A percentile compares a stretch with the other conserved stretches of the same genome.
These are phyloP conservation scores for Cyrtorhinus lividipennis DNA, from an alignment of 1,140 invertebrate genomes.

Conservation along the genomic window DNA sequence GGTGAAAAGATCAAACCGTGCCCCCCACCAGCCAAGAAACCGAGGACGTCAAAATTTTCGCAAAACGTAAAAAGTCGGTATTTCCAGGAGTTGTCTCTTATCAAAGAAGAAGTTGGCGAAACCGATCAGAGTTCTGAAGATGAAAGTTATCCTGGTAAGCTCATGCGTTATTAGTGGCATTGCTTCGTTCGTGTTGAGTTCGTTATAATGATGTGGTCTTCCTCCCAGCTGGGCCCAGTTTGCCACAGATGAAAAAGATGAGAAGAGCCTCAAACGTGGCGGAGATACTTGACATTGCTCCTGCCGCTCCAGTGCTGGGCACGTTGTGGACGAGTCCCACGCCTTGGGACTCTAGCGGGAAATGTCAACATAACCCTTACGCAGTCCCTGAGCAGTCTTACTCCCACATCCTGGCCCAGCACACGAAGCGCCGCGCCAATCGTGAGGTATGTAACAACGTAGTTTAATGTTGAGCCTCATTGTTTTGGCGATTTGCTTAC, in stretches of 20 bases:
- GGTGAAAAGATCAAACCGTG: slow-evolving; percentile 34
- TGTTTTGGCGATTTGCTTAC: too few relatives aligned
- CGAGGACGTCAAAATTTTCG: slow-evolving; percentile 26
- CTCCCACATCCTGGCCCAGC: slow-evolving; percentile 42
- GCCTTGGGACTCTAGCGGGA: slow-evolving; percentile 15
- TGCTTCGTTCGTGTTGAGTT: too few relatives aligned
- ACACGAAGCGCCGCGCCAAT: slow-evolving; percentile 43
- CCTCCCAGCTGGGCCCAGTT: neutral
- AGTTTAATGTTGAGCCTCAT: too few relatives aligned
- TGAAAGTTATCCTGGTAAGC: slow-evolving; percentile 45
- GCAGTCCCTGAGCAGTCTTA: slow-evolving; percentile 13
- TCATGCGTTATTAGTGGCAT: too few relatives aligned
- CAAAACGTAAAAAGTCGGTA: slow-evolving; percentile 36
- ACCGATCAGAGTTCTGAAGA: slow-evolving; percentile 49
- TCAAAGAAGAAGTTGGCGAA: slow-evolving; percentile 42
- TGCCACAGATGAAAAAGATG: neutral
- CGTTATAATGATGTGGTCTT: too few relatives aligned
- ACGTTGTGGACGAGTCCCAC: slow-evolving; percentile 14
- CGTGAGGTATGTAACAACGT: slow-evolving; percentile 33
- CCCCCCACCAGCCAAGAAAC: slow-evolving; percentile 33
- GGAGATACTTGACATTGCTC: neutral
- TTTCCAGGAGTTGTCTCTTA: slow-evolving; percentile 37
- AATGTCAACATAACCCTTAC: slow-evolving; percentile 15
- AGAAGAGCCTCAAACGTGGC: neutral
- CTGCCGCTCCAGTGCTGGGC: slow-evolving; percentile 8